Conservation (phyloP, 1,140 invertebrate species). For the Hyles vespertilio region DNA sequence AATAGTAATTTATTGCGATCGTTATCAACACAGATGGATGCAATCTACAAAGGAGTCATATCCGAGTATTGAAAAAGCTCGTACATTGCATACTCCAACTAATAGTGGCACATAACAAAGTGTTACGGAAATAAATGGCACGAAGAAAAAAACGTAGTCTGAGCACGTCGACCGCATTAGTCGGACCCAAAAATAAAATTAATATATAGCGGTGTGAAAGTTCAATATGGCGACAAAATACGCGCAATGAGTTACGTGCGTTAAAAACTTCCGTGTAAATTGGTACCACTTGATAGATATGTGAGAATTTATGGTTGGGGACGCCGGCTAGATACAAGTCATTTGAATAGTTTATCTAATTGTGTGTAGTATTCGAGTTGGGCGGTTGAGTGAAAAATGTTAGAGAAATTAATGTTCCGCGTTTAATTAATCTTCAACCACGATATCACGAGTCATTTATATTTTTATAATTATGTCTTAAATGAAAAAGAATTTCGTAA, state of each 20-base stretch:
- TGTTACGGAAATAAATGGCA: conserved; percentile 62
- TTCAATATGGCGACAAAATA: conserved; percentile 52
- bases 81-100: conserved; percentile 27
- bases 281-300: conserved; percentile 39
- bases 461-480: too few species aligned
- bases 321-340: not conserved
- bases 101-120: conserved; percentile 62
- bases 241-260: conserved; percentile 31
- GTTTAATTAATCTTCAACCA: too few species aligned
- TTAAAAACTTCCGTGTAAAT: conserved; percentile 41
- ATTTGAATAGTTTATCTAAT: not conserved
- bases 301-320: conserved; percentile 32
- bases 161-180: conserved; percentile 47
- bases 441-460: too few species aligned
- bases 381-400: too few species aligned
- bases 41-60: not conserved
- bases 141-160: conserved; percentile 51
- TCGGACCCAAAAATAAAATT: conserved; percentile 60
- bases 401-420: too few species aligned
- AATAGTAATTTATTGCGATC: too few species aligned
- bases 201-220: conserved; percentile 60
- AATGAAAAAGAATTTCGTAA: too few species aligned
- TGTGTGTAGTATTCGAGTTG: not conserved
- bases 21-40: too few species aligned
- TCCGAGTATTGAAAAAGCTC: not conserved